Conservation (phyloP, 2,888 invertebrate species). For the Apotomis betuletana region DNA sequence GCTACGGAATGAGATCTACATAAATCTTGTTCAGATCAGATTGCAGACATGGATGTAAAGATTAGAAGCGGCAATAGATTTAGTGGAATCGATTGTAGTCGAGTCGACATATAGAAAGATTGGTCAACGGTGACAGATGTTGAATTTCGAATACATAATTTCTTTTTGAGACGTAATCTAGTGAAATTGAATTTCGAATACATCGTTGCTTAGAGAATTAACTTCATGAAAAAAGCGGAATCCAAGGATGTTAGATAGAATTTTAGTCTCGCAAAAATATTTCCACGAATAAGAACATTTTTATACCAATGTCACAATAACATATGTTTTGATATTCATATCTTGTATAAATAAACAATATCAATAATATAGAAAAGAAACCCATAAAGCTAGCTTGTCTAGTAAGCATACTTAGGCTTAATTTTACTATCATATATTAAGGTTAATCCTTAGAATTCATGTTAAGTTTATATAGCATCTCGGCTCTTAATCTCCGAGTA, state of each 20-base stretch:
- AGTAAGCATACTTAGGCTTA: too few relatives aligned
- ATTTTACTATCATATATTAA: too few relatives aligned
- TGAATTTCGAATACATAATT: too few relatives aligned
- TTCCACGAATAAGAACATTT: background rate
- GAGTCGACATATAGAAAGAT: background rate
- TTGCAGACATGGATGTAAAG: constrained; percentile 15
- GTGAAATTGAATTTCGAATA: background rate
- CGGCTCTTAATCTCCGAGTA: too few relatives aligned
- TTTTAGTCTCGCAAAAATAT: background rate
- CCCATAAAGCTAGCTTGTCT: too few relatives aligned
- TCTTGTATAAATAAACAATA: background rate
- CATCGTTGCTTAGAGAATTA: background rate
- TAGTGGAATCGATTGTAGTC: background rate
- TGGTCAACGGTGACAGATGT: background rate
- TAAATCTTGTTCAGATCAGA: constrained; percentile 65
- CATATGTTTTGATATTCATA: background rate
- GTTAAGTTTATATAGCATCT: too few relatives aligned
- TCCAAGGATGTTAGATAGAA: background rate
- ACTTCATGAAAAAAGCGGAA: background rate
- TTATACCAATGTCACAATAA: background rate
- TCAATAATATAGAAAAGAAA: too few relatives aligned
- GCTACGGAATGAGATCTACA: constrained; percentile 43
- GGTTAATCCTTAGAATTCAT: too few relatives aligned
- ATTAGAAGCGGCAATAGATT: background rate
- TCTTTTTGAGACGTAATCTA: too few relatives aligned